These are phyloP conservation scores for Cuculus canorus DNA, from an alignment of 2,797 vertebrate species.

Conservation along the genomic window DNA sequence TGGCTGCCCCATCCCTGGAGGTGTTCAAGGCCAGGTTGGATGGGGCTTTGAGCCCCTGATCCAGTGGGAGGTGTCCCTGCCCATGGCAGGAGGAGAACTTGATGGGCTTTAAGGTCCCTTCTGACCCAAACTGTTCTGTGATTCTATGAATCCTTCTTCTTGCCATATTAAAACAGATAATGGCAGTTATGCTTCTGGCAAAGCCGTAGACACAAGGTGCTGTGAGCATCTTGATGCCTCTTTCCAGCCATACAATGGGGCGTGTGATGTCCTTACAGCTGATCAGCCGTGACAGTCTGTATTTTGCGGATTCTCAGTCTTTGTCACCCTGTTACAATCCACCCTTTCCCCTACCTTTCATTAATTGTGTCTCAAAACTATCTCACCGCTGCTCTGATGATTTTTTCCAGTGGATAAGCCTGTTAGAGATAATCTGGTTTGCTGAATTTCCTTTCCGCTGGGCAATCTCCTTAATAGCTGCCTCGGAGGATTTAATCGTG, in stretches of 20 bases:
- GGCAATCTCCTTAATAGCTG: background rate
- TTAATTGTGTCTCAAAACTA: slow-evolving; percentile 50
- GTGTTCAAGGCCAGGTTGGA: no score
- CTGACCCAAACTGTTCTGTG: no score
- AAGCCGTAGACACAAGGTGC: background rate
- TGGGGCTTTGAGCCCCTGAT: no score
- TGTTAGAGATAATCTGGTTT: slow-evolving; percentile 73
- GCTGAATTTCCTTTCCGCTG: slow-evolving; percentile 55
- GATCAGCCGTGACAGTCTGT: background rate
- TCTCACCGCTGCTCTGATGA: slow-evolving; percentile 8
- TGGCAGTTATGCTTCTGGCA: background rate
- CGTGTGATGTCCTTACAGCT: background rate
- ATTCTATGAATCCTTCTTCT: background rate
- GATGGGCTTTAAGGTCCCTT: no score
- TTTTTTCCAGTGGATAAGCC: slow-evolving; percentile 51
- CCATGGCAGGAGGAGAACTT: no score
- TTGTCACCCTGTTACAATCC: slow-evolving; percentile 9
- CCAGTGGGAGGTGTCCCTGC: no score
- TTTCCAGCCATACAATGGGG: background rate
- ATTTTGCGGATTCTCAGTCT: background rate
- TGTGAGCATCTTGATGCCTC: background rate
- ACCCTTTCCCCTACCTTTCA: slow-evolving; percentile 1
- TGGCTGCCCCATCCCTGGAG: no score
- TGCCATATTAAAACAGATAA: background rate
- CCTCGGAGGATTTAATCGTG: background rate